Percentiles rank a stretch among this genome's conserved stretches.
These are phyloP conservation scores for Sciurus niger DNA, from an alignment of 2,113 vertebrate genomes.

Conservation along the genomic window DNA sequence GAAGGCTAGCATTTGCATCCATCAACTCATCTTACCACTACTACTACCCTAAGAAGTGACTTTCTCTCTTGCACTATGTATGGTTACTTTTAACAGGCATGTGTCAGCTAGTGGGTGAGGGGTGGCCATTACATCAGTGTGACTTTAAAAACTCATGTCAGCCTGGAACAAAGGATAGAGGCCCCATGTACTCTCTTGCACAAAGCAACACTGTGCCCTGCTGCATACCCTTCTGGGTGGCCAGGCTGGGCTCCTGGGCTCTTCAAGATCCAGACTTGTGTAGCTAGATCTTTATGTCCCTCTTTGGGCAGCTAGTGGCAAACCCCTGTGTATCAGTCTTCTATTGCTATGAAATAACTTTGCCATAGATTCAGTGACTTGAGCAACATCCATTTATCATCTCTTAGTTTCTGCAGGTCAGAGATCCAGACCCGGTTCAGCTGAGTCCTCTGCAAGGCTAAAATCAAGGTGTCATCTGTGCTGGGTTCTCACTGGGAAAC, in stretches of 20 bases:
- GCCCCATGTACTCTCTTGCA: not conserved
- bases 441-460: not conserved
- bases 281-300: not conserved
- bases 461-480: not conserved
- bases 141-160: not conserved
- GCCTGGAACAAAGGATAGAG: not conserved
- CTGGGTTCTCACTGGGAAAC: not conserved
- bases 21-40: not conserved
- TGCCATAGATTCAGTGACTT: not conserved
- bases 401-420: not conserved
- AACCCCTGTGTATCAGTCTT: not conserved
- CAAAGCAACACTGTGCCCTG: not conserved
- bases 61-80: not conserved
- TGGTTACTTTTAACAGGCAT: not conserved
- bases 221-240: no score
- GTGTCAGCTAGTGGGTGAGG: not conserved
- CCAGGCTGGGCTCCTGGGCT: not conserved
- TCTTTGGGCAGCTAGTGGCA: not conserved
- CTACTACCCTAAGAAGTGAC: not conserved
- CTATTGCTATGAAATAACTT: not conserved
- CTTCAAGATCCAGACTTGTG: no score
- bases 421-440: not conserved
- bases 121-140: not conserved
- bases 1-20: not conserved
- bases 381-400: not conserved